Percentiles rank a stretch among this genome's conserved stretches.
Conservation (phyloP, 2,113 vertebrate genomes). For the Capreolus pygargus region DNA sequence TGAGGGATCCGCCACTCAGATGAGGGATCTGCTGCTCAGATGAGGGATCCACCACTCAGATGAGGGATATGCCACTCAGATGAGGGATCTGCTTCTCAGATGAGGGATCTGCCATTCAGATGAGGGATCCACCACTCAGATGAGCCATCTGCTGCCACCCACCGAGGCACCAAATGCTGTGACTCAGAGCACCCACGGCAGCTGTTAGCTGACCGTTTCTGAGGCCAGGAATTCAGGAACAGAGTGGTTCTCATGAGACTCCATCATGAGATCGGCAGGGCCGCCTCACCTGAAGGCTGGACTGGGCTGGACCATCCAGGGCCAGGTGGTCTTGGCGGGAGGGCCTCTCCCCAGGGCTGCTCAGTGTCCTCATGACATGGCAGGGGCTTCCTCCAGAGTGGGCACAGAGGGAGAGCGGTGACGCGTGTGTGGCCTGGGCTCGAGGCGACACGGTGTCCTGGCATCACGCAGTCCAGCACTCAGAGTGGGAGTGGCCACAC, state of each 20-base stretch:
- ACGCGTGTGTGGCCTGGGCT: neutral
- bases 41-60: too few species aligned
- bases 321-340: neutral
- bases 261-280: neutral
- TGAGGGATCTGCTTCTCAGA: too few species aligned
- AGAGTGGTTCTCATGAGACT: neutral
- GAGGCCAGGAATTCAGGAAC: neutral
- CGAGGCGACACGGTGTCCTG: neutral
- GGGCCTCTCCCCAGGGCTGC: neutral
- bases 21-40: too few species aligned
- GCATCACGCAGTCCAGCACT: neutral
- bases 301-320: neutral
- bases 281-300: neutral
- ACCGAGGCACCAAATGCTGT: neutral
- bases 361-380: fast-evolving
- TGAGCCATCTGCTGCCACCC: neutral
- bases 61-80: too few species aligned
- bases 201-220: neutral
- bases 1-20: too few species aligned
- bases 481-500: neutral
- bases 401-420: neutral
- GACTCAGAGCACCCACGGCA: neutral
- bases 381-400: neutral
- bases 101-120: neutral
- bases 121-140: neutral